Evolutionary conservation across 2,888 invertebrate species (phyloP), one percentile per base, ranked within the genome.

Genomic region (Unio pictorum): DNA sequence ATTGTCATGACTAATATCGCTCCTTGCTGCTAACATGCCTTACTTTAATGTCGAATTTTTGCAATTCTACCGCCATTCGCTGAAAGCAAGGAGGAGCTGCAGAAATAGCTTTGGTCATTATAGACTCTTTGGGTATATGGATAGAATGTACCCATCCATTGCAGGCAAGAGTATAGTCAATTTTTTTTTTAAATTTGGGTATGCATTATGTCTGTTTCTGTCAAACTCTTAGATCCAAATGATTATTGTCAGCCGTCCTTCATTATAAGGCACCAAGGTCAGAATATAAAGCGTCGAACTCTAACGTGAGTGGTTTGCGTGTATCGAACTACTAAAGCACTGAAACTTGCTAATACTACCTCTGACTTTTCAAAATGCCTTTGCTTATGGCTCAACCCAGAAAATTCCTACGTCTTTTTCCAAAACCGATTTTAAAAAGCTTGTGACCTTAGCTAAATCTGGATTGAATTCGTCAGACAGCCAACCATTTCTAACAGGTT

Each of bases 191-290:
- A 78, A 11, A 82, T 83, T 61, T 79, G 78, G 15, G 75, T 78
- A 23, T 45, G 30, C 28, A 28, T 3, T 11, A 57, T 45, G 68
- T 84, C 81, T n/a, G 76, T 70, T 28, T 67, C 65, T 2, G 79
- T 80, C 8, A 84, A 64, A 3, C 80, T 66, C 71, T 79, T 81
- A 0, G 80, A 82, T 30, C 81, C 81, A 65, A 73, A 84, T 3
- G 73, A 71, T 4, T 83, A 71, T 0, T 77, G 81, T 59, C 61
- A 69, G 6, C 67, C 73, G 20, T 82, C 71, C 60, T 83, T 82
- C 11, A 83, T 34, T 1, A 84, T 62, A 1, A 68, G 20, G 80
- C 81, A n/a, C 82, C 81, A 8, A 83, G 61, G 7, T 79, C 82
- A 64, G 68, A 70, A 34, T 66, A 58, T 11, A 73, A 79, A 15